Evolutionary conservation across 2,797 vertebrate genomes (phyloP), one percentile per base, ranked within the genome.

Genomic region (Triplophysa yarkandensis): DNA sequence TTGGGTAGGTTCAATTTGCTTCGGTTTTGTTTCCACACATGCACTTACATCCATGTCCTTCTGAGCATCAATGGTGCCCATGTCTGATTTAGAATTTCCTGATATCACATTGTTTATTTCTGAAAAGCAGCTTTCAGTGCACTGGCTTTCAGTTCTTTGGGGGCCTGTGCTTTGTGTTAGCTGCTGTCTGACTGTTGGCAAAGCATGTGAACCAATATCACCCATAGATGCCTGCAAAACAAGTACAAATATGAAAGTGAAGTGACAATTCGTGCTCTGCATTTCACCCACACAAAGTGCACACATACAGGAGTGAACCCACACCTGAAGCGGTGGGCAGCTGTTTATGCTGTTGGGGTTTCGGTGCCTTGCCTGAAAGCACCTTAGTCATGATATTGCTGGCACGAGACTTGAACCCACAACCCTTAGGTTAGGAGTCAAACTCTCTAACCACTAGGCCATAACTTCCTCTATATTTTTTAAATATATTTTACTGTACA

Each of bases 201-300:
- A 16, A 25, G 1, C 16, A 62, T 25, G 5, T 48, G 23, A 8
- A 16, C 39, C 50, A 23, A 57, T 23, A 28, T 82, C 84, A 54
- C 11, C 23, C 23, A 5, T 2, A 2, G 11, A 11, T 23, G 16
- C 50, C 50, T 54, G 23, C 44, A 19, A 46, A 46, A 46, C 6
- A 46, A 46, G n/a, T 3, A 19, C n/a, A 46, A 43, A n/a, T n/a
- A n/a, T n/a, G n/a, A n/a, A n/a, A n/a, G n/a, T n/a, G n/a, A n/a
- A n/a, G n/a, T n/a, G n/a, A n/a, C n/a, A n/a, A n/a, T n/a, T n/a
- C n/a, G n/a, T n/a, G n/a, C n/a, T n/a, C n/a, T n/a, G n/a, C n/a
- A n/a, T n/a, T n/a, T n/a, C n/a, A n/a, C n/a, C n/a, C n/a, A n/a
- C n/a, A n/a, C n/a, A n/a, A n/a, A n/a, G n/a, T n/a, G n/a, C n/a